These are phyloP conservation scores for Drosophila pseudoananassae DNA, from an alignment of 1,140 invertebrate genomes.

Conservation along the genomic window DNA sequence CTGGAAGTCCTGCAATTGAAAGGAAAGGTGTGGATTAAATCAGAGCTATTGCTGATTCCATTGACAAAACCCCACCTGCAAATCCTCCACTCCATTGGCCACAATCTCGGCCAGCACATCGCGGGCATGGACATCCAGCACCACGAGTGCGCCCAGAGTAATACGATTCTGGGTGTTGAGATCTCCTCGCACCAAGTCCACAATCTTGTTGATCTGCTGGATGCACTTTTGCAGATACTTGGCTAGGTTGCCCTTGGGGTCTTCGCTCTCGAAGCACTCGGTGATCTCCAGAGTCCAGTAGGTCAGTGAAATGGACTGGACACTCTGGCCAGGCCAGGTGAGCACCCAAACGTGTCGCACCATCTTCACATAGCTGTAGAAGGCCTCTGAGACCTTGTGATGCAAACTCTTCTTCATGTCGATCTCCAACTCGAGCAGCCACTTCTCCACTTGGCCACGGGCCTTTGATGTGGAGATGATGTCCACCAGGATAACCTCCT, in stretches of 20 bases:
- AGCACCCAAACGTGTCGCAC: constrained; percentile 92
- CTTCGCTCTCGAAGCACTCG: constrained; percentile 87
- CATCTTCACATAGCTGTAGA: constrained; percentile 88
- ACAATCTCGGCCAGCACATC: constrained; percentile 92
- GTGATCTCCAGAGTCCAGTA: constrained; percentile 96
- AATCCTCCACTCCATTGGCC: constrained; percentile 87
- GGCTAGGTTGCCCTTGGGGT: constrained; percentile 83
- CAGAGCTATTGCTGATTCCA: neutral
- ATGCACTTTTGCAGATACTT: constrained; percentile 86
- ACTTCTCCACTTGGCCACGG: constrained; percentile 98
- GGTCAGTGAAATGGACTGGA: constrained; percentile 92
- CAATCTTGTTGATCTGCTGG: constrained; percentile 91
- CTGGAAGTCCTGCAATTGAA: constrained; percentile 89
- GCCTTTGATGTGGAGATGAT: constrained; percentile 94
- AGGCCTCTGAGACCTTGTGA: constrained; percentile 87
- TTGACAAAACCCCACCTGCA: constrained; percentile 73
- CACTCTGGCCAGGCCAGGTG: constrained; percentile 94
- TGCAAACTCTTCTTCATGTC: constrained; percentile 96
- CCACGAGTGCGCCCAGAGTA: constrained; percentile 94
- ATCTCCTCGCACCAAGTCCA: constrained; percentile 93
- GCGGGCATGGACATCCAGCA: constrained; percentile 96
- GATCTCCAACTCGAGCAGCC: constrained; percentile 95
- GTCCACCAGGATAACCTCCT: constrained; percentile 91
- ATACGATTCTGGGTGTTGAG: constrained; percentile 95
- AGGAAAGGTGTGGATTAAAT: neutral